Conservation (phyloP, 1,140 invertebrate species). For the Littorina saxatilis region DNA sequence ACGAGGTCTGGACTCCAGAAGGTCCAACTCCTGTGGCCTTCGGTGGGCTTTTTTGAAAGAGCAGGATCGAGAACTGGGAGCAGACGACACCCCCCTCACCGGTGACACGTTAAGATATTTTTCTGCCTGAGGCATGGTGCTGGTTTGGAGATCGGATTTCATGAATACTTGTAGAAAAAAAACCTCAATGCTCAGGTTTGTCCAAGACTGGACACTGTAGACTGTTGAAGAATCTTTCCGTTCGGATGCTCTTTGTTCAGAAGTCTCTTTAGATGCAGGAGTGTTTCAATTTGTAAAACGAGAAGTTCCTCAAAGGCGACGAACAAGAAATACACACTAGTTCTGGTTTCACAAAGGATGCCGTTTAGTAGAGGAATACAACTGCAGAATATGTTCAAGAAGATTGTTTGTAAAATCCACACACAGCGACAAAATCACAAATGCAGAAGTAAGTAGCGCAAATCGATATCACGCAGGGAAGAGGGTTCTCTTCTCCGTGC, state of each 20-base stretch:
- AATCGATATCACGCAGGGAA: neutral
- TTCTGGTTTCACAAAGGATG: no score
- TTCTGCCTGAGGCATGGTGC: neutral
- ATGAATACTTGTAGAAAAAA: neutral
- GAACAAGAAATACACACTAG: no score
- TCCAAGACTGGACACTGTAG: neutral
- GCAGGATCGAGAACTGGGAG: constrained; percentile 47
- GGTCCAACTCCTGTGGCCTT: constrained; percentile 38
- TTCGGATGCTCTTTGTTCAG: no score
- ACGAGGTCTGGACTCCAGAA: constrained; percentile 42
- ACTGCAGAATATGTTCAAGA: no score
- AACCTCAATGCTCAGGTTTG: neutral
- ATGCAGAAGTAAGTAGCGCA: neutral
- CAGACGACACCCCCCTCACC: constrained; percentile 36
- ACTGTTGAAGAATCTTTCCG: no score
- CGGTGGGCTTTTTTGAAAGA: constrained; percentile 48
- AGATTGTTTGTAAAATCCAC: neutral
- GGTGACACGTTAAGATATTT: constrained; percentile 29
- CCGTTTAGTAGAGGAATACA: no score
- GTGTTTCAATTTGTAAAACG: no score
- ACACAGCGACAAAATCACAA: neutral
- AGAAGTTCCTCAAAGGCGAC: no score
- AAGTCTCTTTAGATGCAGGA: no score
- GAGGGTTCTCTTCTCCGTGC: neutral
- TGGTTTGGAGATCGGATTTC: neutral